Percentiles rank a stretch among this genome's conserved stretches.
phyloP scores from a whole-genome alignment of 2,888 invertebrate species.

The Drosophila crucigera region DNA sequence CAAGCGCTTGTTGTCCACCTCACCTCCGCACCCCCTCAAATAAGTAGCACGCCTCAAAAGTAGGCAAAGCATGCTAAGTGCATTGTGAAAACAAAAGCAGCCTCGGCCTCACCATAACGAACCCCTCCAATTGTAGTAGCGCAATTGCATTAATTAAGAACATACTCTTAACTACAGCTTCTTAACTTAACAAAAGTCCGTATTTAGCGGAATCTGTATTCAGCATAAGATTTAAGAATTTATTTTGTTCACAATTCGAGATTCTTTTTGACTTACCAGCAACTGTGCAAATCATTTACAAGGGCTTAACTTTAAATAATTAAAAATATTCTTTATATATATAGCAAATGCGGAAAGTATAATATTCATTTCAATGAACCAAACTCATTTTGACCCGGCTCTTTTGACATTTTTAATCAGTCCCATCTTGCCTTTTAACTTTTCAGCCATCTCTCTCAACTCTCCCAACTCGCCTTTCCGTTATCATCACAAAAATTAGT shows the following conservation, averaged over 20 bases:
- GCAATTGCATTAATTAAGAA: constrained; percentile 46
- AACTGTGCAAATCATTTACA: neutral
- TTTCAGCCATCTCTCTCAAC: neutral
- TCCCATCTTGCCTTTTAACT: constrained; percentile 1
- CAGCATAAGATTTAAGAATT: neutral
- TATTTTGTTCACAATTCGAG: neutral
- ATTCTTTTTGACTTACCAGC: neutral
- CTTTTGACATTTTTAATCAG: constrained; percentile 1
- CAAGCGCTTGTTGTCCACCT: neutral
- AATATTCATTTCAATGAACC: neutral
- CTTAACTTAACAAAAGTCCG: neutral
- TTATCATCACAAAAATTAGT: neutral
- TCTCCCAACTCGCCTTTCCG: neutral
- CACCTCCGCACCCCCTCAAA: neutral
- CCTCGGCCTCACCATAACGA: too few relatives aligned
- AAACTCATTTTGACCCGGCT: neutral
- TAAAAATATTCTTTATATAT: neutral
- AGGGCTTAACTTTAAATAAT: neutral
- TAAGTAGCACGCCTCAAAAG: constrained; percentile 23
- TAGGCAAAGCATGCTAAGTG: constrained; percentile 63
- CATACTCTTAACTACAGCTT: constrained; percentile 13
- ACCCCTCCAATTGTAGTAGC: neutral
- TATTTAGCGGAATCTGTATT: neutral
- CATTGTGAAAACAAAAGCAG: constrained; percentile 46
- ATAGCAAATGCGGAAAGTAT: neutral